Evolutionary conservation across 1,140 invertebrate species (phyloP), one percentile per base, ranked within the genome.

Genomic region (Cotesia typhae): DNA sequence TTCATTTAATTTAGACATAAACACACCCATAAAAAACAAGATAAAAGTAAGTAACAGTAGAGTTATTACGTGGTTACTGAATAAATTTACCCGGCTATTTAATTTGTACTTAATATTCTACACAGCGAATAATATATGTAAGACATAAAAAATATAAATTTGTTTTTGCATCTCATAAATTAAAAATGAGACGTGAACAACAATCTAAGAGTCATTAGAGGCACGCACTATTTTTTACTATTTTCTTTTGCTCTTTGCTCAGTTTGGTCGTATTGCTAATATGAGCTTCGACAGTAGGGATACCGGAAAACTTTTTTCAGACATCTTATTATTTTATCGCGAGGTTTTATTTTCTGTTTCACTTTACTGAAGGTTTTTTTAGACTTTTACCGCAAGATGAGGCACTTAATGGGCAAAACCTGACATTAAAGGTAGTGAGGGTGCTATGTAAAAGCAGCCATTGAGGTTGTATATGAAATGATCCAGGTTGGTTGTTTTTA

Each of bases 401-500:
- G 59, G 47, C 36, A 61, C 38, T 71, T 55, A 57, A 47, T 53
- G 51, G 51, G 70, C 4, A 64, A 47, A 71, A 51, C 51, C n/a
- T 63, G 17, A 55, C 68, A 71, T 47, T 38, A 59, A 69, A 51
- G 57, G 41, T 71, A 36, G 38, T 63, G 41, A 6, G 10, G 53
- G 55, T 53, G 12, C 35, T 69, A 38, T 53, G 47, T 41, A 51
- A 3, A 2, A 3, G 4, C 9, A 61, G 60, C 38, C 14, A 61
- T 66, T 66, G 47, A 47, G n/a, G 52, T 7, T 20, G 52, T 28
- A 17, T 47, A 47, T 41, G 52, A 73, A 73, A 51, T 17, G 36
- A n/a, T 37, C 7, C 3, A 59, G 38, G 63, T 55, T 71, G 60
- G 60, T 37, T 61, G 60, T 61, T 74, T 71, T 67, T 71, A 74